Evolutionary conservation across 2,113 vertebrate genomes (phyloP), one percentile per base, ranked within the genome.

Genomic region (Mirounga angustirostris): DNA sequence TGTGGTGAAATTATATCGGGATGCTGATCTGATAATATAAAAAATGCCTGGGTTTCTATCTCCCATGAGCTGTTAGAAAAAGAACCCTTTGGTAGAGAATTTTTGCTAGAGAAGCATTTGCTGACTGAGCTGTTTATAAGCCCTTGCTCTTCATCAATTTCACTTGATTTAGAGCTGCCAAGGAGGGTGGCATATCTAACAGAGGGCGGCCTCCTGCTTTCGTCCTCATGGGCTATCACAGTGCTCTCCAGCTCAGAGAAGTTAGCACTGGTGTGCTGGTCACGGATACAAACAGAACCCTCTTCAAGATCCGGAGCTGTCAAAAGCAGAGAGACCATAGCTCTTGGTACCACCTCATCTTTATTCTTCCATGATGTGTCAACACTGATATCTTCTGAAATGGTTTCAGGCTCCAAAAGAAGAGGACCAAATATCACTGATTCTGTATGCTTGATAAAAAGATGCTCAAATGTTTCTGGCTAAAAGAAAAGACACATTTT

Each of bases 381-480:
- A 54, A 99, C 85, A 28, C 98, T 99, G 98, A 99, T 98, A 24
- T 99, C 99, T 95, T 99, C 98, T 91, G 99, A 99, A 97, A 99
- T 98, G 33, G 98, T 97, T 98, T 99, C 99, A 40, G 99, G 97
- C 36, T 99, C 99, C 93, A 99, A 97, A 91, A 99, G 99, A 85
- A 99, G 98, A 1, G 99, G 99, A 97, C 99, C 99, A 91, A 99
- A 98, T 14, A 99, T 96, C 61, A 98, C 96, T 14, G 98, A 98
- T 76, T 99, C 98, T 0, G 98, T 98, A 50, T 98, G 98, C 96
- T 98, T 99, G 98, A 98, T 95, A 96, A 99, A 99, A 95, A 99
- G 98, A 89, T 99, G 99, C 94, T 99, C 99, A 93, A 99, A 99
- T 16, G 98, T 98, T 97, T 99, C 99, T 91, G 99, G 98, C 99